These are phyloP conservation scores for Dryocosmus kuriphilus DNA, from an alignment of 2,888 invertebrate genomes.

Conservation along the genomic window DNA sequence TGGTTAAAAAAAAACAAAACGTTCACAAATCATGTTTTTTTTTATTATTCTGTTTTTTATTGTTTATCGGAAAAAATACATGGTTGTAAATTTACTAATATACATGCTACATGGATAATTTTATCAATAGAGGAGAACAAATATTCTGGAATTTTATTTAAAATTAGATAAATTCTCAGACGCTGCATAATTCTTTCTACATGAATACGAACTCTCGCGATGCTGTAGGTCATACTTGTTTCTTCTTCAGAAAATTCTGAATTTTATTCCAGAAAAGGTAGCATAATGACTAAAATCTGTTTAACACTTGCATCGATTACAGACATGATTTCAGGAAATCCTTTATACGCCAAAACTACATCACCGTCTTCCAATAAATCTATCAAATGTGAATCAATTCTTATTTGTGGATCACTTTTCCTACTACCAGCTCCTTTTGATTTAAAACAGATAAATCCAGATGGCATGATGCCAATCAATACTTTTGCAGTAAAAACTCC, in stretches of 20 bases:
- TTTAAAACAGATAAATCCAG: slow-evolving; percentile 53
- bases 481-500: slow-evolving; percentile 53
- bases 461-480: slow-evolving; percentile 54
- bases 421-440: slow-evolving; percentile 49
- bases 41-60: not conserved
- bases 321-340: slow-evolving; percentile 51
- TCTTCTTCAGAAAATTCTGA: slow-evolving; percentile 46
- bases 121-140: slow-evolving; percentile 44
- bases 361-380: slow-evolving; percentile 52
- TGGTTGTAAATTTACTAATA: slow-evolving; percentile 52
- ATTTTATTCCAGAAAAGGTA: slow-evolving; percentile 48
- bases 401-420: slow-evolving; percentile 48
- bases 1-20: not conserved
- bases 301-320: slow-evolving; percentile 42
- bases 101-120: slow-evolving; percentile 49
- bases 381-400: slow-evolving; percentile 46
- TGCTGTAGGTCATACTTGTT: slow-evolving; percentile 45
- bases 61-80: not conserved
- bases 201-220: slow-evolving; percentile 49
- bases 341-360: slow-evolving; percentile 54
- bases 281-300: slow-evolving; percentile 48
- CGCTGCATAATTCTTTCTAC: slow-evolving; percentile 51
- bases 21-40: not conserved
- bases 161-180: slow-evolving; percentile 45
- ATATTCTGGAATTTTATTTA: slow-evolving; percentile 41